phyloP scores from a whole-genome alignment of 2,113 vertebrate species.

The Varanus salvator region DNA sequence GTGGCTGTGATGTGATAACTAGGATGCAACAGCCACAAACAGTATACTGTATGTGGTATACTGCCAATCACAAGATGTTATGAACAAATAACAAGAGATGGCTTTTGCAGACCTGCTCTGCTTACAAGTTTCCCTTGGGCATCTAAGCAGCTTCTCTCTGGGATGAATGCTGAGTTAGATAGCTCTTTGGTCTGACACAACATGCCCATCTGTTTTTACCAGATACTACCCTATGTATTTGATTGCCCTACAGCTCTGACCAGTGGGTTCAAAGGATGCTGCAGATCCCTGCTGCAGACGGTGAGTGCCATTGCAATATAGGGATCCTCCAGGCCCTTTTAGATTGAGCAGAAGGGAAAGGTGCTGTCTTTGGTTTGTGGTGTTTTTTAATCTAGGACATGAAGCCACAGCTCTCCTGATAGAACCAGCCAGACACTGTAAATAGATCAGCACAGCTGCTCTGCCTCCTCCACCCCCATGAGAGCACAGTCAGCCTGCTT shows the following conservation, averaged over 20 bases:
- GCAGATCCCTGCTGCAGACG: not conserved
- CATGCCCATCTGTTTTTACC: not conserved
- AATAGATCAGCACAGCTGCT: constrained; percentile 25
- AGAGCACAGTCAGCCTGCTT: constrained; percentile 26
- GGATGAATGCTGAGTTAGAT: not conserved
- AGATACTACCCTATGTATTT: not conserved
- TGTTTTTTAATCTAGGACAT: not conserved
- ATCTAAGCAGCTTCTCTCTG: not conserved
- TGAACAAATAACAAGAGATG: not conserved
- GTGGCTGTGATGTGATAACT: not conserved
- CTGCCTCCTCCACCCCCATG: constrained; percentile 23
- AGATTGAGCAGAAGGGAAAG: constrained; percentile 2
- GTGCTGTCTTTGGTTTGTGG: not conserved
- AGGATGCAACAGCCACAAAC: not conserved
- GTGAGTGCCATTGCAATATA: not conserved
- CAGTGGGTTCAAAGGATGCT: not conserved
- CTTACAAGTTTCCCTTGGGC: not conserved
- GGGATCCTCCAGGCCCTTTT: not conserved
- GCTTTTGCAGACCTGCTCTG: not conserved
- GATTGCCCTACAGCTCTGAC: not conserved
- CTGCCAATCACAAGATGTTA: not conserved
- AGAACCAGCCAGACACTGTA: constrained; percentile 23
- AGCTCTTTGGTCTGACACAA: not conserved
- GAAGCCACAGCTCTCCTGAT: not conserved
- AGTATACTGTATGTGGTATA: not conserved